Conservation (phyloP, 2,797 vertebrate genomes). For the Sebastes dallii region DNA sequence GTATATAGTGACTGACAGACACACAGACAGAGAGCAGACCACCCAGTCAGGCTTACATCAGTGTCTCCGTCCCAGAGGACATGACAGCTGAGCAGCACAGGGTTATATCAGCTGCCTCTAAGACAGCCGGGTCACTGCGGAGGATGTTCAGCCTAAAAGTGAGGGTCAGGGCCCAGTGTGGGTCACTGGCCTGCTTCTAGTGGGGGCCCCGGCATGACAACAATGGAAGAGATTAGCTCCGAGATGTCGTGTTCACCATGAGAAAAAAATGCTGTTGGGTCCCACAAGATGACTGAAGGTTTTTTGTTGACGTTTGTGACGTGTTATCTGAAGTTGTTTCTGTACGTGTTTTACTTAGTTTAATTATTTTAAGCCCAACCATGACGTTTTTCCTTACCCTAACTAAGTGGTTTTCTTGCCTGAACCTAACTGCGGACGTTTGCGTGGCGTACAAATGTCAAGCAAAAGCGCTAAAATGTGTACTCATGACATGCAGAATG, state of each 20-base stretch:
- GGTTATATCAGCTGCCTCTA: background rate
- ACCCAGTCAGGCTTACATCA: constrained; percentile 65
- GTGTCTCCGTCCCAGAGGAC: constrained; percentile 43
- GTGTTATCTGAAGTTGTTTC: too few species aligned
- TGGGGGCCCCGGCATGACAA: background rate
- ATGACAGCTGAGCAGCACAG: constrained; percentile 19
- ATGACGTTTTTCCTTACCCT: too few species aligned
- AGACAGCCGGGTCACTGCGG: background rate
- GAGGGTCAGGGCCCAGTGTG: constrained; percentile 8
- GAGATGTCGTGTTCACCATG: background rate
- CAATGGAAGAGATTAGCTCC: constrained; percentile 8
- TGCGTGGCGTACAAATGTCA: fast-evolving
- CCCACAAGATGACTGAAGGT: background rate
- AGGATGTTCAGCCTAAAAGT: constrained; percentile 10
- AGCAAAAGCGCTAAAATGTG: too few species aligned
- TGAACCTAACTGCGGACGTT: fast-evolving
- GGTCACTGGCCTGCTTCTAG: constrained; percentile 10
- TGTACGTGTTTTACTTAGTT: too few species aligned
- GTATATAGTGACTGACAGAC: background rate
- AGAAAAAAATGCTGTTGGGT: background rate
- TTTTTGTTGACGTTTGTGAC: too few species aligned
- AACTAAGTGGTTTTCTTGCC: too few species aligned
- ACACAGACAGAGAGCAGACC: constrained; percentile 39
- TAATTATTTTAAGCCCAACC: too few species aligned
- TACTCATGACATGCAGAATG: too few species aligned